These are phyloP conservation scores for Yponomeuta evonymella DNA, from an alignment of 2,888 invertebrate genomes.

Conservation along the genomic window DNA sequence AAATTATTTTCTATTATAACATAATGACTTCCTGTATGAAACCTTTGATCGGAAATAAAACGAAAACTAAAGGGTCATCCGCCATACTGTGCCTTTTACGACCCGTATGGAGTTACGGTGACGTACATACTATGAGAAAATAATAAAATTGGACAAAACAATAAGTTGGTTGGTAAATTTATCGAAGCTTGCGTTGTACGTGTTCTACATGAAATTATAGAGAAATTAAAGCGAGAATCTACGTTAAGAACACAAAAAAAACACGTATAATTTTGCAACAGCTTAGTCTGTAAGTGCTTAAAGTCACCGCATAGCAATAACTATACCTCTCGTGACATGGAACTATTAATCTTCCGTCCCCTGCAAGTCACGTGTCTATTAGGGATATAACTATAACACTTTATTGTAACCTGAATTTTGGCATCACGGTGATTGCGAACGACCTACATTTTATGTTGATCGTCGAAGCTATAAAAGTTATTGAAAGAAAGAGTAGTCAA, in stretches of 20 bases:
- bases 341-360: slow-evolving; percentile 34
- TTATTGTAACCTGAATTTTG: slow-evolving; percentile 11
- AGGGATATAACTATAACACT: slow-evolving; percentile 4
- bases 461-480: not conserved
- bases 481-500: not conserved
- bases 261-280: not conserved
- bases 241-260: no score
- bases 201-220: no score
- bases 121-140: not conserved
- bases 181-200: no score
- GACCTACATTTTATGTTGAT: slow-evolving; percentile 8
- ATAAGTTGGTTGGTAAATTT: not conserved
- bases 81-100: not conserved
- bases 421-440: not conserved
- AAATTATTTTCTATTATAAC: not conserved
- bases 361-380: slow-evolving; percentile 22
- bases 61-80: not conserved
- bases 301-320: not conserved
- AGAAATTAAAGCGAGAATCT: no score
- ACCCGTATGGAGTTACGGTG: not conserved
- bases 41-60: not conserved
- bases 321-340: slow-evolving; percentile 30
- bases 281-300: not conserved
- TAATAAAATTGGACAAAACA: not conserved
- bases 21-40: not conserved